Percentiles rank a stretch among this genome's conserved stretches.
Evolutionary conservation across 2,113 vertebrate genomes (phyloP).

Genomic region (Percopsis transmontana): DNA sequence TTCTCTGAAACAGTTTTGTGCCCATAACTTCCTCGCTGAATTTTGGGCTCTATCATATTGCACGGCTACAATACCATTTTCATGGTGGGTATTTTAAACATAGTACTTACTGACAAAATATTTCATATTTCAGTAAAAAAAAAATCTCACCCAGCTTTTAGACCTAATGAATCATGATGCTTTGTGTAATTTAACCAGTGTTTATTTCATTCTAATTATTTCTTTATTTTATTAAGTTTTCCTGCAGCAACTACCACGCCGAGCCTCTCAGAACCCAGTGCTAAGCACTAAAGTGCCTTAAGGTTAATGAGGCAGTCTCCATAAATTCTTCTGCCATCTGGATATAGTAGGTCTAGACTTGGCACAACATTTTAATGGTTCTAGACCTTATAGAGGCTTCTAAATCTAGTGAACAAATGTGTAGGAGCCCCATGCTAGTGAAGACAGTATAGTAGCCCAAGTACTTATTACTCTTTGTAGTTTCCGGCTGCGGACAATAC

Average conservation of each 20-base stretch:
- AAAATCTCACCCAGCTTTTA: too few relatives aligned
- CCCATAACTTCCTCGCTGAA: slow-evolving; percentile 56
- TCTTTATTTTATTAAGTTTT: slow-evolving; percentile 38
- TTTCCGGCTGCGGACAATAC: not conserved
- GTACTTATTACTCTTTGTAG: too few relatives aligned
- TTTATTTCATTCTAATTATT: too few relatives aligned
- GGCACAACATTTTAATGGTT: slow-evolving; percentile 51
- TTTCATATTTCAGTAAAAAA: slow-evolving; percentile 18
- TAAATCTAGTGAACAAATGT: slow-evolving; percentile 34
- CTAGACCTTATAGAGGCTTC: slow-evolving; percentile 35
- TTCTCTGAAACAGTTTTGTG: slow-evolving; percentile 48
- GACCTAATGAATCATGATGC: too few relatives aligned
- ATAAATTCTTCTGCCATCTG: slow-evolving; percentile 77
- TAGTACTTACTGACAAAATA: slow-evolving; percentile 33
- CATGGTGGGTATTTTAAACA: slow-evolving; percentile 50
- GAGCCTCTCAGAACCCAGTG: slow-evolving; percentile 56
- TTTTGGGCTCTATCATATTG: slow-evolving; percentile 51
- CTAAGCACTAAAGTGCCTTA: slow-evolving; percentile 72
- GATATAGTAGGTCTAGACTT: slow-evolving; percentile 64
- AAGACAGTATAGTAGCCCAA: not conserved
- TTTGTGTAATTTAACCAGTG: too few relatives aligned
- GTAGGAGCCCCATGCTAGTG: slow-evolving; percentile 11
- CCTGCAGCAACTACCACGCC: slow-evolving; percentile 43
- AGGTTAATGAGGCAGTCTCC: slow-evolving; percentile 79
- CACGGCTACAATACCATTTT: slow-evolving; percentile 64